Evolutionary conservation across 2,797 vertebrate species (phyloP).

Genomic region (Coluber constrictor): DNA sequence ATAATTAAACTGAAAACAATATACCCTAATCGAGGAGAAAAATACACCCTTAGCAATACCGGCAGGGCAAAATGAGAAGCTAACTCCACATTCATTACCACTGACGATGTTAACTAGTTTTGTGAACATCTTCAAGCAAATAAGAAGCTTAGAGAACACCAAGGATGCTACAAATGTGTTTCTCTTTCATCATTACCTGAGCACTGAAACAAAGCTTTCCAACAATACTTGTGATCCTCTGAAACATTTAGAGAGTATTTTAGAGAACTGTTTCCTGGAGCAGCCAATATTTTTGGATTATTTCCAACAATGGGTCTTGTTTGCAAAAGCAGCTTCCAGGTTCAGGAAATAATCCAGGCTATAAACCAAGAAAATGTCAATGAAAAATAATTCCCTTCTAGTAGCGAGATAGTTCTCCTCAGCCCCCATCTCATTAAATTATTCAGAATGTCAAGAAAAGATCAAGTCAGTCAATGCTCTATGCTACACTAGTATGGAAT

Average conservation of each 20-base stretch:
- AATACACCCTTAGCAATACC: not conserved
- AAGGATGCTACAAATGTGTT: not conserved
- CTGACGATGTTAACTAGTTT: not conserved
- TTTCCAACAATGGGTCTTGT: not conserved
- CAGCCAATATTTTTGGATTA: not conserved
- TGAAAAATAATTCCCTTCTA: not conserved
- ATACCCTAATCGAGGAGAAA: not conserved
- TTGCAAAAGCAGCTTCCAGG: not conserved
- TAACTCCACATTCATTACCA: not conserved
- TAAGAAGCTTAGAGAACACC: not conserved
- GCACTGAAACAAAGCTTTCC: not conserved
- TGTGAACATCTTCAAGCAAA: not conserved
- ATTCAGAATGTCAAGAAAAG: not conserved
- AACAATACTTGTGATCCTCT: not conserved
- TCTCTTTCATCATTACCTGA: not conserved
- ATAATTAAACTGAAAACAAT: not conserved
- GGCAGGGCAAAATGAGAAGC: not conserved
- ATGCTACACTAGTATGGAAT: not conserved
- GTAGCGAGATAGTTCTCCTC: not conserved
- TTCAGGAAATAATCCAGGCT: not conserved
- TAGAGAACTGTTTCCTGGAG: not conserved
- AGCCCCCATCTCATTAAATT: not conserved
- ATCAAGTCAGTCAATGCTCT: not conserved
- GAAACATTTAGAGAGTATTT: not conserved
- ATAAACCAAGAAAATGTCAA: not conserved